A percentile compares a stretch with the other conserved stretches of the same genome.
Evolutionary conservation across 2,888 invertebrate species (phyloP).

Genomic region (Acanthococcus lagerstroemiae): DNA sequence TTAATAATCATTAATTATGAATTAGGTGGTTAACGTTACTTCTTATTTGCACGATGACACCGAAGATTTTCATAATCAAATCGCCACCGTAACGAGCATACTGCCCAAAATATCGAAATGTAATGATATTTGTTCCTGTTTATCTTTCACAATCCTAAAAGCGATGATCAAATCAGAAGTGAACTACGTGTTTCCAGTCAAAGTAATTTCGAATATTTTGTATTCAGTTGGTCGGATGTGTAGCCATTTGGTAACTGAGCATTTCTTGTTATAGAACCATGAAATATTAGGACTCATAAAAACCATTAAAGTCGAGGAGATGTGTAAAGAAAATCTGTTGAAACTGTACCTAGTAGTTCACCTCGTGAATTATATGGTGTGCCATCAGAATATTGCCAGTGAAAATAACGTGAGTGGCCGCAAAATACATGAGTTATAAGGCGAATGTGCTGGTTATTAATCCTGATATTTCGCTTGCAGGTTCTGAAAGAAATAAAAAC

Average conservation of each 20-base stretch:
- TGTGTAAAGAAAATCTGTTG: not conserved
- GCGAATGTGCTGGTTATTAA: too few species aligned
- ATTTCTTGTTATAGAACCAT: not conserved
- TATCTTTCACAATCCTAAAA: not conserved
- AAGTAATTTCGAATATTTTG: too few species aligned
- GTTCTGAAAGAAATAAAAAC: not conserved
- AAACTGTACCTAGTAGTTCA: not conserved
- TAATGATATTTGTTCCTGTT: not conserved
- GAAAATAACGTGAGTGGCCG: not conserved
- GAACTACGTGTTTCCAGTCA: too few species aligned
- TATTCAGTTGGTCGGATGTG: too few species aligned
- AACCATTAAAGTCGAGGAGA: not conserved
- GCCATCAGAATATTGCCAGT: not conserved
- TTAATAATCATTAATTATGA: too few species aligned
- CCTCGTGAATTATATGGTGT: not conserved
- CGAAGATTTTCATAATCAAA: not conserved
- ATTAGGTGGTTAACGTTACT: not conserved
- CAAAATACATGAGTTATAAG: too few species aligned
- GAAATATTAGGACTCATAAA: not conserved
- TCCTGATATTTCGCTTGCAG: too few species aligned
- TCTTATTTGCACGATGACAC: not conserved
- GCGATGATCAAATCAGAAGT: too few species aligned
- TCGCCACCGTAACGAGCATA: not conserved
- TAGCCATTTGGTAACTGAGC: too few species aligned
- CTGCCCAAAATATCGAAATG: not conserved